phyloP scores from a whole-genome alignment of 2,797 vertebrate genomes.

The Peromyscus attwateri region DNA sequence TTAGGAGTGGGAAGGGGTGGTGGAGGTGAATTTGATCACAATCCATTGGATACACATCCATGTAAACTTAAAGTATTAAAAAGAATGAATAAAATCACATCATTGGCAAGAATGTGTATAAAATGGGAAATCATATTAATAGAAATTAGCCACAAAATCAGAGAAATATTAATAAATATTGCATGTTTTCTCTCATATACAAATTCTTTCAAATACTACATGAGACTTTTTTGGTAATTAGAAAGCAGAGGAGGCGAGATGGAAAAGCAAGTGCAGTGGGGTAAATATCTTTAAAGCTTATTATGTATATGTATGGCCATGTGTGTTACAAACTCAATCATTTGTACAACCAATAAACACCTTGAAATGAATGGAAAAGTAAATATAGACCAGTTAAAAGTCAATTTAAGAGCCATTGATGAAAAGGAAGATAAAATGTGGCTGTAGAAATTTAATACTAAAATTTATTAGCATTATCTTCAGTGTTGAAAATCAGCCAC shows the following conservation, averaged over 20 bases:
- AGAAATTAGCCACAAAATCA: neutral
- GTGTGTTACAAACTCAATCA: neutral
- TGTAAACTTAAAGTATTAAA: neutral
- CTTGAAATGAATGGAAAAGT: neutral
- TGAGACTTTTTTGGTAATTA: neutral
- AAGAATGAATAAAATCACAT: neutral
- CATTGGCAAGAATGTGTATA: neutral
- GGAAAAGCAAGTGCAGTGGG: neutral
- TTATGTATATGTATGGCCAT: neutral
- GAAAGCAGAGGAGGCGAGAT: neutral
- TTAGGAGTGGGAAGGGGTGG: neutral
- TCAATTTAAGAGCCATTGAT: neutral
- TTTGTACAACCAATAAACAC: neutral
- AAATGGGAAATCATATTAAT: neutral
- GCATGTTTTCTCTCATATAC: neutral
- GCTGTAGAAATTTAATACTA: neutral
- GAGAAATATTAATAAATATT: neutral
- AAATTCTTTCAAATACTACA: neutral
- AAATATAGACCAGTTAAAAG: neutral
- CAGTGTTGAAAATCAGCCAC: neutral
- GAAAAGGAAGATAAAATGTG: neutral
- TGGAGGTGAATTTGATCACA: neutral
- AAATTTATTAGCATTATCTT: neutral
- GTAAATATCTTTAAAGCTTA: neutral
- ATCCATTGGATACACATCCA: too few species aligned